These are phyloP conservation scores for Epinephelus malabaricus DNA, from an alignment of 2,797 vertebrate species.

Conservation along the genomic window DNA sequence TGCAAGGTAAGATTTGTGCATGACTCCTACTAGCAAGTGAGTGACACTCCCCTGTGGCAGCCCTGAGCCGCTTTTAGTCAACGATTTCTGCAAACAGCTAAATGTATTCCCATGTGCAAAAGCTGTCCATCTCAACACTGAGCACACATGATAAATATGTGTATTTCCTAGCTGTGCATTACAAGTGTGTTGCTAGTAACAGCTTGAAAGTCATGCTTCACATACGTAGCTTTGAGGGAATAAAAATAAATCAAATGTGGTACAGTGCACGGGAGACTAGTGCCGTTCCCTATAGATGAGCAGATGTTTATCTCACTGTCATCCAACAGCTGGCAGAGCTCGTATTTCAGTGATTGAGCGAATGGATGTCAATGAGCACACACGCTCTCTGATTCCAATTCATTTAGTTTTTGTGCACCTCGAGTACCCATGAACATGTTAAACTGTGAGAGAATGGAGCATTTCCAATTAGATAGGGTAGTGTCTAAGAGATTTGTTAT, in stretches of 20 bases:
- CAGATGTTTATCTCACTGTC: slow-evolving; percentile 33
- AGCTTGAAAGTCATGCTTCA: not conserved
- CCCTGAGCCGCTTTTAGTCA: not conserved
- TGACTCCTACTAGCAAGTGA: not conserved
- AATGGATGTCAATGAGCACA: slow-evolving; percentile 23
- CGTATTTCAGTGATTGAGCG: not conserved
- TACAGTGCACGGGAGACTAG: not conserved
- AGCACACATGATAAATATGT: not conserved
- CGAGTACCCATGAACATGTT: not conserved
- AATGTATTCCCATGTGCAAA: not conserved
- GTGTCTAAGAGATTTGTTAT: not conserved
- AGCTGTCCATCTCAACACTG: not conserved
- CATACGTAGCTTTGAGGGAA: not conserved
- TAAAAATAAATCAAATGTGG: not conserved
- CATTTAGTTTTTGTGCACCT: not conserved
- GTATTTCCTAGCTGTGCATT: not conserved
- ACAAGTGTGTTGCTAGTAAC: not conserved
- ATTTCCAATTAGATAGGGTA: not conserved
- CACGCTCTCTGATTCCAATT: slow-evolving; percentile 8
- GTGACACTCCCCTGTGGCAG: not conserved
- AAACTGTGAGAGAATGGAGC: not conserved
- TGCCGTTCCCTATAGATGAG: slow-evolving; percentile 9
- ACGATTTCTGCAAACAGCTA: not conserved
- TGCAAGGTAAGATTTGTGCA: not conserved
- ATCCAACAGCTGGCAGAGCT: slow-evolving; percentile 40